Percentiles rank a stretch among this genome's conserved stretches.
Evolutionary conservation across 1,140 invertebrate species (phyloP).

Genomic region (Akabosia matsudoensis): DNA sequence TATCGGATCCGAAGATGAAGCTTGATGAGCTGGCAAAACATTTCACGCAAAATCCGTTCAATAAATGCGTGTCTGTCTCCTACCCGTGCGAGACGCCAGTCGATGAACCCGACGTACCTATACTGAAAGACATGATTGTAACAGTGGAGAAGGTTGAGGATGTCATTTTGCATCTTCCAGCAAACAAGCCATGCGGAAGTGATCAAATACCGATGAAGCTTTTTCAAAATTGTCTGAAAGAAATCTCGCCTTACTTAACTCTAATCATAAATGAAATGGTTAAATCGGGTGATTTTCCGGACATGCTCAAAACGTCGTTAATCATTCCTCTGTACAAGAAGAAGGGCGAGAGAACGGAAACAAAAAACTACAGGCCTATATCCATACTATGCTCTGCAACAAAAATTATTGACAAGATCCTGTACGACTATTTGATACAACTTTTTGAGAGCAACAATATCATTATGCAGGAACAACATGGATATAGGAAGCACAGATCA

Average conservation of each 20-base stretch:
- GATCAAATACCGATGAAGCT: not conserved
- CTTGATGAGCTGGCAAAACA: not conserved
- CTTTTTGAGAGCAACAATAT: not conserved
- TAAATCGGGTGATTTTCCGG: not conserved
- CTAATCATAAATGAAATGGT: not conserved
- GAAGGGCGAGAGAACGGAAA: not conserved
- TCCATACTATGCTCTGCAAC: not conserved
- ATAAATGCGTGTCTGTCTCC: not conserved
- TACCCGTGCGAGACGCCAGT: not conserved
- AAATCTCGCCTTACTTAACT: not conserved
- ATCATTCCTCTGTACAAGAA: not conserved
- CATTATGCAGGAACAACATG: not conserved
- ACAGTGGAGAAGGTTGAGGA: not conserved
- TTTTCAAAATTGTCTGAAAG: not conserved
- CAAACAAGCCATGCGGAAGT: not conserved
- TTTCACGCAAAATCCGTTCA: not conserved
- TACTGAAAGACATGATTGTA: not conserved
- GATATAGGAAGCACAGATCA: not conserved
- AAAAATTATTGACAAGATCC: conserved; percentile 4
- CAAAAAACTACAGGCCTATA: not conserved
- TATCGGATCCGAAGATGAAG: not conserved
- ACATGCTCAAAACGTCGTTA: not conserved
- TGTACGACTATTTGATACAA: not conserved
- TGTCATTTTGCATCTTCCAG: too few species aligned
- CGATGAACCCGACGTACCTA: not conserved